Evolutionary conservation across 1,140 invertebrate species (phyloP).

Genomic region (Drosophila dunni): DNA sequence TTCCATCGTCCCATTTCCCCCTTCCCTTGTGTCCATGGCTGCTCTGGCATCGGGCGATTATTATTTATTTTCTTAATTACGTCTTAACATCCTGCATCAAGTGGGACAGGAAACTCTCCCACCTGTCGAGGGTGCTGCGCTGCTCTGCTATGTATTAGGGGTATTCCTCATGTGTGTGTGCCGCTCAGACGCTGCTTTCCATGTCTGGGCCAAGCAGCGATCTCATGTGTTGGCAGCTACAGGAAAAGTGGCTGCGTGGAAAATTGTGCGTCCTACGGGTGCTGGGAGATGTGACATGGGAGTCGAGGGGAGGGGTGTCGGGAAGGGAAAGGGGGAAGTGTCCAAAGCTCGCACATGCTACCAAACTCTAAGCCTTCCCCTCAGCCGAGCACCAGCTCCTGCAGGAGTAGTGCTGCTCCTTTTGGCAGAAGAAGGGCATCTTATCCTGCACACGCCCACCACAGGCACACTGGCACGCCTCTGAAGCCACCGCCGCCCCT

Average conservation of each 20-base stretch:
- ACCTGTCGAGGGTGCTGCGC: constrained; percentile 26
- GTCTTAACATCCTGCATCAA: constrained; percentile 74
- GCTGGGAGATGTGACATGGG: too few species aligned
- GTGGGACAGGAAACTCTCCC: constrained; percentile 46
- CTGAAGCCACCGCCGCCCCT: constrained; percentile 1
- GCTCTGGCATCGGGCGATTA: constrained; percentile 73
- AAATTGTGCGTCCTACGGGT: constrained; percentile 62
- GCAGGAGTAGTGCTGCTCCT: constrained; percentile 3
- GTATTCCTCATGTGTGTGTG: constrained; percentile 9
- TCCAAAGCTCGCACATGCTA: constrained; percentile 69
- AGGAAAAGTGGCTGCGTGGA: constrained; percentile 70
- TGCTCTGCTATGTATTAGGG: neutral
- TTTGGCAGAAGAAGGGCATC: constrained; percentile 42
- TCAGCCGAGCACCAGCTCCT: constrained; percentile 27
- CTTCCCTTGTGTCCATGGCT: constrained; percentile 2
- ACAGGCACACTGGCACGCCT: constrained; percentile 14
- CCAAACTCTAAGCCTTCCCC: constrained; percentile 71
- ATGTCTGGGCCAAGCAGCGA: constrained; percentile 25
- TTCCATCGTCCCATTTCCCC: neutral
- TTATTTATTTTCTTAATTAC: constrained; percentile 84
- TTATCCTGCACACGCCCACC: constrained; percentile 62
- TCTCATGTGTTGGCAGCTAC: constrained; percentile 66
- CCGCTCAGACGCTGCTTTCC: constrained; percentile 21
- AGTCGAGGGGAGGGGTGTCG: too few species aligned
- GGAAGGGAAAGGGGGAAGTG: constrained; percentile 17